phyloP scores from a whole-genome alignment of 1,140 invertebrate species.

The Ceratina calcarata region DNA sequence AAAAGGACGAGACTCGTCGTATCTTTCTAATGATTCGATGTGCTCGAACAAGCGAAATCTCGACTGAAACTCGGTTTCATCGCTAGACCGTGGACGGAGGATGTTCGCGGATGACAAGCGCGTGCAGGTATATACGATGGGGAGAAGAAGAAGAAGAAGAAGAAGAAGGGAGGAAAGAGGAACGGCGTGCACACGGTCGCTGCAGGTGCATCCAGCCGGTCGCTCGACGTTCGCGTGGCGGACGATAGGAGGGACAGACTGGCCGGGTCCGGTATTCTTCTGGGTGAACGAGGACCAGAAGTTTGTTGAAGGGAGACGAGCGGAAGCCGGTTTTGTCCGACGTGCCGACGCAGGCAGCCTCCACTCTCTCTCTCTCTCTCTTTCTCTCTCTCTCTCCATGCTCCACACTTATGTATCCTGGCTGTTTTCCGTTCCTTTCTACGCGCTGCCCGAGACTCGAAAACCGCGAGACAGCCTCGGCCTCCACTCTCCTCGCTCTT shows the following conservation, averaged over 20 bases:
- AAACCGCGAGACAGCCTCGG: conserved; percentile 27
- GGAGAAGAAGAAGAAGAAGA: background rate
- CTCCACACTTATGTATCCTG: no score
- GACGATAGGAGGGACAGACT: conserved; percentile 52
- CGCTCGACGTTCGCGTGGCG: conserved; percentile 77
- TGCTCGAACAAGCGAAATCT: conserved; percentile 8
- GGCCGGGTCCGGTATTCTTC: conserved; percentile 20
- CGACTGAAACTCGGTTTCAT: conserved; percentile 10
- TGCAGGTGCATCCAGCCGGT: conserved; percentile 73
- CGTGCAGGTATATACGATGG: background rate
- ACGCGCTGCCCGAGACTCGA: conserved; percentile 9
- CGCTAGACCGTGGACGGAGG: background rate
- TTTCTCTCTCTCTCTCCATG: no score
- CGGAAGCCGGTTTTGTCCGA: conserved; percentile 68
- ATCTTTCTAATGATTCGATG: no score
- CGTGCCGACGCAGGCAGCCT: conserved; percentile 44
- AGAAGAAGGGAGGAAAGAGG: conserved; percentile 53
- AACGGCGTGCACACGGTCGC: conserved; percentile 55
- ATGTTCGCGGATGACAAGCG: background rate
- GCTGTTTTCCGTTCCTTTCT: no score
- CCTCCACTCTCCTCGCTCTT: no score
- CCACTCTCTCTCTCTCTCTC: background rate
- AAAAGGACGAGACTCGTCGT: no score
- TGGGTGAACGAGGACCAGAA: conserved; percentile 36
- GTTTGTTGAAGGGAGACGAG: conserved; percentile 36